Evolutionary conservation across 2,888 invertebrate genomes (phyloP), one percentile per base, ranked within the genome.

Genomic region (Nudaria mundana): DNA sequence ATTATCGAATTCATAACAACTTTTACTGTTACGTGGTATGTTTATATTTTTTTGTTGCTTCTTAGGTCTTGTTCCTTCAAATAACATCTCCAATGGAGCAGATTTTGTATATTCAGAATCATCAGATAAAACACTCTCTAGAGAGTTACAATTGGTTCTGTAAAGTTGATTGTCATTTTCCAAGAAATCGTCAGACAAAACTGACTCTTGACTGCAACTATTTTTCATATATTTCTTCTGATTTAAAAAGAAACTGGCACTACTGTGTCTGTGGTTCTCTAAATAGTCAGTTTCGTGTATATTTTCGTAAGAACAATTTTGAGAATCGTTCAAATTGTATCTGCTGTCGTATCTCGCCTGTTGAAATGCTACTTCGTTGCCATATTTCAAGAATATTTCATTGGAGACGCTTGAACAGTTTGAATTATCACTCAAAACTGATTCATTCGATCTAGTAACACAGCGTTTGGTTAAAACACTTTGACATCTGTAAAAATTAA

Each of bases 201-300:
- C 90, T 13, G 95, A 95, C 58, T 95, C 95, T 63, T 95, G 94
- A 46, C 95, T 95, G 46, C 91, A 90, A 49, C 92, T 92, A 2
- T 84, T 84, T 44, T 91, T 91, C 79, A 90, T 89, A 47, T 90
- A 90, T 42, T 90, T 91, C 51, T 92, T 91, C 39, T 92, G 93
- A 39, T 94, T 94, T 14, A 95, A 71, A 58, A 95, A 95, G 81
- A 96, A 96, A 60, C 95, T 95, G 3, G 95, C 95, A 60, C 94
- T 94, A 26, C 93, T 95, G 33, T 92, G 91, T 20, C 92, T 80
- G 32, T 92, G 91, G 1, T 89, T 90, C 38, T 91, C 92, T 28
- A 92, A 69, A 62, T 86, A 87, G 5, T 74, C 64, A 1, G 71
- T 75, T 37, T 87, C 88, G 29, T 88, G 67, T 0, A 89, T 58